Conservation (phyloP, 2,888 invertebrate genomes). For the Dendrolimus pini region DNA sequence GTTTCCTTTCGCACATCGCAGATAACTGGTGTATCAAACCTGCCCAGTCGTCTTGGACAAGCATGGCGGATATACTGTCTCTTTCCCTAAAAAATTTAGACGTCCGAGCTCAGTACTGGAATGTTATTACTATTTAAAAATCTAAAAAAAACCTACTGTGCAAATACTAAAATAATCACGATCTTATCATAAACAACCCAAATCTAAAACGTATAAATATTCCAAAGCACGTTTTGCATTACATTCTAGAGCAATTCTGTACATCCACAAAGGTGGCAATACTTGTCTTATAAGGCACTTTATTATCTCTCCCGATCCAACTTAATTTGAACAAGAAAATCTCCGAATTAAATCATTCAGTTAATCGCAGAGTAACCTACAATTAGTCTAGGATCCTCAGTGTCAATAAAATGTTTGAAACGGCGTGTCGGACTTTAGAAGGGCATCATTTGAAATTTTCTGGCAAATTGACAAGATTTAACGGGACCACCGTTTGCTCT, state of each 20-base stretch:
- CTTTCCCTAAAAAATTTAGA: no score
- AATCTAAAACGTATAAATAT: neutral
- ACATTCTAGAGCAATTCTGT: neutral
- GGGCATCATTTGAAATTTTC: conserved; percentile 40
- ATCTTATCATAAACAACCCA: neutral
- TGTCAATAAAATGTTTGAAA: conserved; percentile 23
- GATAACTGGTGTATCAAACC: no score
- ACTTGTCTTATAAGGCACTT: conserved; percentile 7
- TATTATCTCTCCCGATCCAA: conserved; percentile 4
- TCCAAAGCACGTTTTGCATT: neutral
- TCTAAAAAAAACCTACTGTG: no score
- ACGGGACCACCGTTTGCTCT: conserved; percentile 37
- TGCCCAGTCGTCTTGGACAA: no score
- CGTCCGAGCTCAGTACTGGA: no score
- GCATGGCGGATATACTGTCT: no score
- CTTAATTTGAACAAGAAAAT: conserved; percentile 1
- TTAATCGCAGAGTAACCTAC: conserved; percentile 9
- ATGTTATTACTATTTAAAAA: no score
- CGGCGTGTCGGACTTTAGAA: conserved; percentile 22
- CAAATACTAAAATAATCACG: neutral
- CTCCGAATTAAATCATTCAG: conserved; percentile 8
- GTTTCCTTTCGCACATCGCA: no score
- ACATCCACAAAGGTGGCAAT: neutral
- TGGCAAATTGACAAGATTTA: conserved; percentile 59
- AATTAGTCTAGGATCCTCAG: conserved; percentile 11